These are phyloP conservation scores for Spodoptera exigua DNA, from an alignment of 2,888 invertebrate genomes.

Conservation along the genomic window DNA sequence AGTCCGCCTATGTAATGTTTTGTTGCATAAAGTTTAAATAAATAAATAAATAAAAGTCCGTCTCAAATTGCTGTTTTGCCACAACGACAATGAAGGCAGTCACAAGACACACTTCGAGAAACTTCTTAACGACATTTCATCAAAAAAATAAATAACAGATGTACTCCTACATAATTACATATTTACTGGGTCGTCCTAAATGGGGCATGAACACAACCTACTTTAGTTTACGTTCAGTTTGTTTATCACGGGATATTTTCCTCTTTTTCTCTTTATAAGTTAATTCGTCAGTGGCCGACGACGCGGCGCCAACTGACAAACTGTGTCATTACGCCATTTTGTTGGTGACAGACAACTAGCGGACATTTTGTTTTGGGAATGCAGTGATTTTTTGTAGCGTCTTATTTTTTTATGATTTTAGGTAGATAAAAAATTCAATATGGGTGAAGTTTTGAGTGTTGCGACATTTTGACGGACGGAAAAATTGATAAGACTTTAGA, in stretches of 20 bases:
- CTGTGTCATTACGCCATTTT: conserved; percentile 38
- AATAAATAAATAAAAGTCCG: too few relatives aligned
- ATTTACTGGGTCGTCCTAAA: conserved; percentile 48
- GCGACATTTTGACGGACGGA: too few relatives aligned
- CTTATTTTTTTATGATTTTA: not conserved
- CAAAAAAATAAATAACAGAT: conserved; percentile 14
- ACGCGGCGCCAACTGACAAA: conserved; percentile 46
- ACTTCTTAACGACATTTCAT: too few relatives aligned
- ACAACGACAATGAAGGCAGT: too few relatives aligned
- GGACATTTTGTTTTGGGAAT: conserved; percentile 21
- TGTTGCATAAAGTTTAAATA: too few relatives aligned
- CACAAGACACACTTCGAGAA: too few relatives aligned
- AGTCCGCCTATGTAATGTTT: too few relatives aligned
- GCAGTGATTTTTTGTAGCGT: conserved; percentile 5
- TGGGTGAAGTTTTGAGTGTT: too few relatives aligned
- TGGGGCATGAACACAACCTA: conserved; percentile 41
- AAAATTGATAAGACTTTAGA: too few relatives aligned
- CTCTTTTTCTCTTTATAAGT: conserved; percentile 43
- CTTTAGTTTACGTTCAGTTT: conserved; percentile 24
- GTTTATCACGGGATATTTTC: conserved; percentile 42
- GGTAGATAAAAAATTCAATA: too few relatives aligned
- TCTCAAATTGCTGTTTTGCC: too few relatives aligned
- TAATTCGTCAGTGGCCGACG: conserved; percentile 42
- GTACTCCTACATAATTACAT: too few relatives aligned
- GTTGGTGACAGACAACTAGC: conserved; percentile 19